Base-by-base conservation (phyloP, 2,888 invertebrate species). In the Megastigmus dorsalis region DNA sequence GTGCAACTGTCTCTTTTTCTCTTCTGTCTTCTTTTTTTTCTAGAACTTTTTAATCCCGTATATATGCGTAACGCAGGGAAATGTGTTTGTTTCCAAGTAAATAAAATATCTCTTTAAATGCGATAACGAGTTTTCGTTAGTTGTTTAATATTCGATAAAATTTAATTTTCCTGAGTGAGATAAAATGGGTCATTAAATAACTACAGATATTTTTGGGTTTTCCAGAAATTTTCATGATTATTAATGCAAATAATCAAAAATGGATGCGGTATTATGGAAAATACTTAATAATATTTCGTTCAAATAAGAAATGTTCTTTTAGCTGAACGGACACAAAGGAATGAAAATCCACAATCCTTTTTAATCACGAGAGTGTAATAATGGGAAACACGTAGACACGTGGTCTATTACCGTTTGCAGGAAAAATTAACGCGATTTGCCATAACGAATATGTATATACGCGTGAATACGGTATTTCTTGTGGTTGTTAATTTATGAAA, bases 401-500 rank as follows among this genome's bases (percentile, higher is more conserved):
- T 23, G 6, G 30, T n/a, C n/a, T n/a, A 15, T 13, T 15, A 0
- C 10, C 55, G 55, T n/a, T 41, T 59, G 59, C 59, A 13, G n/a
- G 38, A 59, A 43, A n/a, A 43, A 62, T 45, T n/a, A 13, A 60
- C 9, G 43, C 28, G 62, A 45, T 33, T 48, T n/a, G 48, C 48
- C 62, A 20, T 48, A 62, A 62, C n/a, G 45, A 23, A 41, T 20
- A 13, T 5, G 28, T 1, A 3, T 1, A 28, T 6, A n/a, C 30
- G 62, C 15, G 26, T 7, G 26, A 18, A 28, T 28, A 28, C 50
- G 65, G 52, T 28, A 28, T 41, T 54, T 28, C 65, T 41, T 10
- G 52, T 52, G 65, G 65, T 52, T 28, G 38, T 65, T 65, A 52
- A 38, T 65, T 52, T 26, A 28, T 38, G 38, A 38, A 13, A 41